These are phyloP conservation scores for Pangasius mekongensis DNA, from an alignment of 2,797 vertebrate genomes.

Conservation along the genomic window DNA sequence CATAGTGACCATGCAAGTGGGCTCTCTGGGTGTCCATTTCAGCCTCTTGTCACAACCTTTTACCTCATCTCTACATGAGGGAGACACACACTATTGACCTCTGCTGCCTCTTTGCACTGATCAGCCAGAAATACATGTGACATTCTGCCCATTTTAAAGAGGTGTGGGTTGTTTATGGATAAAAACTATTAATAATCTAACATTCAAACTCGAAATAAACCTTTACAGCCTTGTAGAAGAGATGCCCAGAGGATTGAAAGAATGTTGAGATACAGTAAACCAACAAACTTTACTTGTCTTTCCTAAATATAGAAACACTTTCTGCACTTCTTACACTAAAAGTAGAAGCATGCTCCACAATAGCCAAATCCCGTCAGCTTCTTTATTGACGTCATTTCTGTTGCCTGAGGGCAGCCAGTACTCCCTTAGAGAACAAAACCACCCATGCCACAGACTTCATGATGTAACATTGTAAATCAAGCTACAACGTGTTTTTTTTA, in stretches of 20 bases:
- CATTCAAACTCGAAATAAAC: background rate
- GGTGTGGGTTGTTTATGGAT: slow-evolving; percentile 14
- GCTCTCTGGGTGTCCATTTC: slow-evolving; percentile 54
- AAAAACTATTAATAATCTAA: slow-evolving; percentile 25
- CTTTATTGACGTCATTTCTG: slow-evolving; percentile 4
- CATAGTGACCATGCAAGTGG: slow-evolving; percentile 71
- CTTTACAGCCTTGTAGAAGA: background rate
- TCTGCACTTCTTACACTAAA: slow-evolving; percentile 21
- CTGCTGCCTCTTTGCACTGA: slow-evolving; percentile 2
- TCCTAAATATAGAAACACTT: slow-evolving; percentile 6
- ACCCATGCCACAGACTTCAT: background rate
- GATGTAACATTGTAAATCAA: background rate
- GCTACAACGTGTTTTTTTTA: too few relatives aligned
- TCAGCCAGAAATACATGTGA: slow-evolving; percentile 1
- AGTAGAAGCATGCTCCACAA: background rate
- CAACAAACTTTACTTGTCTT: background rate
- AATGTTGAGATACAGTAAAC: background rate
- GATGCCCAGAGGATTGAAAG: slow-evolving; percentile 6
- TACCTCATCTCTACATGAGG: slow-evolving; percentile 31
- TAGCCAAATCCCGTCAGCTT: background rate
- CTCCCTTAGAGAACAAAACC: slow-evolving; percentile 14
- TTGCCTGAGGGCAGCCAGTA: background rate
- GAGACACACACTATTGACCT: background rate
- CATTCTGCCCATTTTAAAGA: background rate
- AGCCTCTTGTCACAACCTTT: slow-evolving; percentile 56